Evolutionary conservation across 2,113 vertebrate genomes (phyloP), one percentile per base, ranked within the genome.

Genomic region (Aleadryas rufinucha): DNA sequence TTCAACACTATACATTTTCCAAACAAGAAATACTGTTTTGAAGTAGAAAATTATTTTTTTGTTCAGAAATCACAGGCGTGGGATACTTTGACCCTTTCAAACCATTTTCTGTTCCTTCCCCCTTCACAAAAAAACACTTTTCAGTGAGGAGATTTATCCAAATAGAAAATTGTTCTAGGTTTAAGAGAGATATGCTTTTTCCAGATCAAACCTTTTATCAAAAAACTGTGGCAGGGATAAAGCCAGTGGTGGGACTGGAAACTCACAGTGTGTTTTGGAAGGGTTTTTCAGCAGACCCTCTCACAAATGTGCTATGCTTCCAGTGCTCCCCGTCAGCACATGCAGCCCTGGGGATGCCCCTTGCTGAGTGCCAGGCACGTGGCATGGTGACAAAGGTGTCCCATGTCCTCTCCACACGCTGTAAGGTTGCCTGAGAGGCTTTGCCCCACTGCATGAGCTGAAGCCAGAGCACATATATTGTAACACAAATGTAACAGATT

Each of bases 71-170:
- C 53, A 61, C 10, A 71, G 61, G 18, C 0, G 0, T 61, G 63
- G 41, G 53, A 61, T 53, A 76, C 7, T 61, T 42, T 7, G 22
- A 69, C 42, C 12, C 57, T 84, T 92, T 86, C 22, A 80, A 93
- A 94, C 80, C 30, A 66, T 77, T 92, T 94, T 85, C 13, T 72
- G 91, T 84, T 90, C 66, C n/a, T 95, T 91, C 2, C 7, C 16
- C 11, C 37, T 75, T 90, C 82, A n/a, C n/a, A 61, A n/a, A 60
- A 89, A 66, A 37, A 0, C 26, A 20, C 49, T 86, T 85, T 88
- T 65, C 45, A 90, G 9, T 16, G 31, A 26, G 20, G 41, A 79
- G 28, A 90, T 7, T 2, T 15, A 76, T 53, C 70, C 41, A 92
- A 95, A 65, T 8, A n/a, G 22, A 75, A 84, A 84, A 78, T 11